A percentile compares a stretch with the other conserved stretches of the same genome.
Conservation (phyloP, 2,888 invertebrate genomes). For the Drosophila nigritarsus region DNA sequence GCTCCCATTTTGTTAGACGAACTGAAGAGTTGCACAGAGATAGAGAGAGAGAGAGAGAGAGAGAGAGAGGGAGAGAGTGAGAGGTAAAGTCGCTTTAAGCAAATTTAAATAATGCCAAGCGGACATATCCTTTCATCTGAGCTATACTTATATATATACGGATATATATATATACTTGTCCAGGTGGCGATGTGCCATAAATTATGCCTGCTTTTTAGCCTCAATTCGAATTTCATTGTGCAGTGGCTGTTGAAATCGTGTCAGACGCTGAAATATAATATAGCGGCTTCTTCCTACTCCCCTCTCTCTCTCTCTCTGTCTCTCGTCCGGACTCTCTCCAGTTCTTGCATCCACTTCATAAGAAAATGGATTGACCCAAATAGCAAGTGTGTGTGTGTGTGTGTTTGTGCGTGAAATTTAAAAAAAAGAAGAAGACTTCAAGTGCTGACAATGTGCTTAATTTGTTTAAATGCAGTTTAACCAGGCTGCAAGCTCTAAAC, state of each 20-base stretch:
- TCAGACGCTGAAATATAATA: constrained; percentile 44
- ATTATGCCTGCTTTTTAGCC: constrained; percentile 78
- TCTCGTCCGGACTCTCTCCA: background rate
- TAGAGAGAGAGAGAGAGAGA: background rate
- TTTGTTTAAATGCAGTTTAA: constrained; percentile 3
- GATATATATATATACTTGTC: constrained; percentile 10
- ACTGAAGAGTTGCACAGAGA: constrained; percentile 40
- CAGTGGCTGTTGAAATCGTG: constrained; percentile 56
- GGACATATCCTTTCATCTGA: constrained; percentile 23
- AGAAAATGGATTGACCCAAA: constrained; percentile 65
- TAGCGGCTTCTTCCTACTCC: background rate
- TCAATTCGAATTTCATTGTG: constrained; percentile 69
- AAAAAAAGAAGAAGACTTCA: constrained; percentile 6
- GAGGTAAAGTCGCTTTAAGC: constrained; percentile 47
- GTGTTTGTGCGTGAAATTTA: constrained; percentile 4
- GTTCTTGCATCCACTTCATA: constrained; percentile 21
- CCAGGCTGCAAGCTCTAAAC: background rate
- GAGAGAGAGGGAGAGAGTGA: background rate
- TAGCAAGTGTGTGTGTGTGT: constrained; percentile 24
- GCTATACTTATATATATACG: background rate
- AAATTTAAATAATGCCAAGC: constrained; percentile 70
- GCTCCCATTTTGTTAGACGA: constrained; percentile 51
- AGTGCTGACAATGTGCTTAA: constrained; percentile 19
- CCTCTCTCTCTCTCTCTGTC: background rate
- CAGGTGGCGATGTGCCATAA: constrained; percentile 74